Evolutionary conservation across 1,140 invertebrate genomes (phyloP).

Genomic region (Pachyrhynchus sulphureomaculatus): DNA sequence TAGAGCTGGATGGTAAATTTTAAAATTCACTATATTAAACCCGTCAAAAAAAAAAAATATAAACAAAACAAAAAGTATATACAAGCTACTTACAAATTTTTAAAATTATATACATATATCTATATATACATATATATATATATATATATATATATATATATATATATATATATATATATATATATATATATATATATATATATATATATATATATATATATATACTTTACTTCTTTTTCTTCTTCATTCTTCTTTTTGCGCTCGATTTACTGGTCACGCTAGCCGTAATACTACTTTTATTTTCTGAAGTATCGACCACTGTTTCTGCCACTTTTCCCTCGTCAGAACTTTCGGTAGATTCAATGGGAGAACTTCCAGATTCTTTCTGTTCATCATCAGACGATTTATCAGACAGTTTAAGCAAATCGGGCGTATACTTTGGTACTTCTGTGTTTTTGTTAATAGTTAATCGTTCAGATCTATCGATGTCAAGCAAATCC

Average conservation of each 20-base stretch:
- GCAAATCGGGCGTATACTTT: slow-evolving; percentile 15
- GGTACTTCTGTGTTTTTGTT: background rate
- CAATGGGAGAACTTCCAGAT: slow-evolving; percentile 42
- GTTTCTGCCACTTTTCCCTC: slow-evolving; percentile 38
- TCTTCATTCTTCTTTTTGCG: slow-evolving; percentile 18
- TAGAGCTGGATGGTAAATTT: no score
- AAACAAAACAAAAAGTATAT: no score
- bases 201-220: no score
- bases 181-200: no score
- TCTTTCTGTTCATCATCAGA: slow-evolving; percentile 46
- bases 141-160: no score
- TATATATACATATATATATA: no score
- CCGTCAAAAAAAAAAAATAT: no score
- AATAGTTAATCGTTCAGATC: background rate
- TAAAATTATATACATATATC: no score
- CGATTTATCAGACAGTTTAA: slow-evolving; percentile 44
- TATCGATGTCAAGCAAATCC: background rate
- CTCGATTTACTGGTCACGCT: background rate
- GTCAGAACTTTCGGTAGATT: slow-evolving; percentile 51
- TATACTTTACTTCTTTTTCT: slow-evolving; percentile 29
- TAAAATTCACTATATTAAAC: no score
- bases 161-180: no score
- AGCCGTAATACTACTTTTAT: background rate
- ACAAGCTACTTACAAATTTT: no score
- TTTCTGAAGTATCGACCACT: background rate